Conservation (phyloP, 2,113 vertebrate genomes). For the Oryzias javanicus region DNA sequence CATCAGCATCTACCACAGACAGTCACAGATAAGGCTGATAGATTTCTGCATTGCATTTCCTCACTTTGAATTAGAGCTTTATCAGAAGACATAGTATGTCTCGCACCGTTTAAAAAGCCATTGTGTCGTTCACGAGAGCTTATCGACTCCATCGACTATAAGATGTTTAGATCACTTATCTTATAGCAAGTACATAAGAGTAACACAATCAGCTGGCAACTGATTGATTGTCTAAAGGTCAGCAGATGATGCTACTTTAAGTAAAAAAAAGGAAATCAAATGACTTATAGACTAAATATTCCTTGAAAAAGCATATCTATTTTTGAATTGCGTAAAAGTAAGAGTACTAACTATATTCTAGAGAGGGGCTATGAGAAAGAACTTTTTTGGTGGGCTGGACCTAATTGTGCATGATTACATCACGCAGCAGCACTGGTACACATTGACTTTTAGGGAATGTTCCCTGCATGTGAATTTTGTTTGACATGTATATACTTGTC, state of each 20-base stretch:
- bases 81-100: neutral
- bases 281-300: too few relatives aligned
- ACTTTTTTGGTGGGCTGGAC: too few relatives aligned
- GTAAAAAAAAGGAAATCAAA: neutral
- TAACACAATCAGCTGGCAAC: conserved; percentile 14
- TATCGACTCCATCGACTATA: neutral
- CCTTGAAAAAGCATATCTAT: too few relatives aligned
- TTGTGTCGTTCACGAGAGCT: neutral
- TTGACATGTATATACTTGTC: too few relatives aligned
- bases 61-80: neutral
- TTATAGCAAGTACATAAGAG: neutral
- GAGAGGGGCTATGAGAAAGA: too few relatives aligned
- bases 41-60: neutral
- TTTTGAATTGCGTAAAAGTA: too few relatives aligned
- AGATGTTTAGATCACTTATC: neutral
- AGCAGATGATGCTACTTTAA: neutral
- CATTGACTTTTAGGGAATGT: too few relatives aligned
- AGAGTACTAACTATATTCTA: too few relatives aligned
- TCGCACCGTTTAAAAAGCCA: neutral
- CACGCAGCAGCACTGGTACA: too few relatives aligned
- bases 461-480: too few relatives aligned
- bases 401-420: too few relatives aligned
- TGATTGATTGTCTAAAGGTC: conserved; percentile 8
- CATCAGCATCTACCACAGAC: conserved; percentile 3
- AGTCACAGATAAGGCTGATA: too few relatives aligned